These are phyloP conservation scores for Hippocampus comes DNA, from an alignment of 2,113 vertebrate species.

Conservation along the genomic window DNA sequence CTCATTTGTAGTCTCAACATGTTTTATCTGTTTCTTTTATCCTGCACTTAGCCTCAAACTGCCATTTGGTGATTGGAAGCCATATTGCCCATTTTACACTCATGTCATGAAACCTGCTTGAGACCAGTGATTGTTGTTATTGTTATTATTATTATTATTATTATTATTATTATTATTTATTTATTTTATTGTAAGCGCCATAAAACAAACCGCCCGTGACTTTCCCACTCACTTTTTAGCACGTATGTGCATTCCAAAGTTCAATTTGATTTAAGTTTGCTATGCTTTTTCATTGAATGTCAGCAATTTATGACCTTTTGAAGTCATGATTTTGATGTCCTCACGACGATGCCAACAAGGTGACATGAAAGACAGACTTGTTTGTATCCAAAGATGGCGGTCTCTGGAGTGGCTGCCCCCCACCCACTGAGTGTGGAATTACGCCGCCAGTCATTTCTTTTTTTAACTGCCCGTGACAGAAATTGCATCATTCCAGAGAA, in stretches of 20 bases:
- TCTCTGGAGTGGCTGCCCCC: too few relatives aligned
- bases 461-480: too few relatives aligned
- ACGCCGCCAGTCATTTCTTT: too few relatives aligned
- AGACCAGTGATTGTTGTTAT: not conserved
- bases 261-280: not conserved
- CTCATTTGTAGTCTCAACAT: constrained; percentile 26
- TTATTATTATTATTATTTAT: too few relatives aligned
- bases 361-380: not conserved
- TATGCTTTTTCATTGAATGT: not conserved
- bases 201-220: not conserved
- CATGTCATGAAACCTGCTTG: not conserved
- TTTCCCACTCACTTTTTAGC: not conserved
- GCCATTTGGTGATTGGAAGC: constrained; percentile 8
- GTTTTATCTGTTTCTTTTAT: constrained; percentile 18
- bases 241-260: not conserved
- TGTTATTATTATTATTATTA: too few relatives aligned
- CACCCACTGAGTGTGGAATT: too few relatives aligned
- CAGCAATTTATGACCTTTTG: not conserved
- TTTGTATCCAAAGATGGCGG: too few relatives aligned
- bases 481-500: too few relatives aligned
- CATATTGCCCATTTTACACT: not conserved
- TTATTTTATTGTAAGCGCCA: not conserved
- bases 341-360: not conserved
- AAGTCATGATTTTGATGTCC: not conserved
- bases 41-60: constrained; percentile 7